Conservation (phyloP, 2,113 vertebrate species). For the Varanus salvator region DNA sequence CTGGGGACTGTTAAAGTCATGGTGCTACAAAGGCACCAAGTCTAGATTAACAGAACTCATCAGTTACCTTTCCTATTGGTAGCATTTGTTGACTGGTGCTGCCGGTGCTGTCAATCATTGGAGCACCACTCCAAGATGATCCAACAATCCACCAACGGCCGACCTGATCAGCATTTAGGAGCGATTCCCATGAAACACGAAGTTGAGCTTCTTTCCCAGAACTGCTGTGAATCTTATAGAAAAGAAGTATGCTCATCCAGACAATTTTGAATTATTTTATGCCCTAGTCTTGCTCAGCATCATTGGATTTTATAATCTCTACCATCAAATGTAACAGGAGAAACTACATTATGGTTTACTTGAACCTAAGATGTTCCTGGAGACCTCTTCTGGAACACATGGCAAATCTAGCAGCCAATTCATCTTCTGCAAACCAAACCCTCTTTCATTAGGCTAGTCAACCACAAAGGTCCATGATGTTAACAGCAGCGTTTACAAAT, state of each 20-base stretch:
- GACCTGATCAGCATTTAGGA: conserved; percentile 87
- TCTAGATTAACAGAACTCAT: not conserved
- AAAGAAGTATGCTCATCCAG: not conserved
- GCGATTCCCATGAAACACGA: conserved; percentile 88
- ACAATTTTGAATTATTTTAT: not conserved
- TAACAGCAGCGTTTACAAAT: not conserved
- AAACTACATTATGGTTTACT: not conserved
- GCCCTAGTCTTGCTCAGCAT: not conserved
- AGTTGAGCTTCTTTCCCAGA: conserved; percentile 86
- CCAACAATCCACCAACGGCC: conserved; percentile 99
- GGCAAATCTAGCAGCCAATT: not conserved
- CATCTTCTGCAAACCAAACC: not conserved
- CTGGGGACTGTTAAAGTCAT: not conserved
- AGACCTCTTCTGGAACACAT: not conserved
- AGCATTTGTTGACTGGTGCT: conserved; percentile 60
- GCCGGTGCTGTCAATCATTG: conserved; percentile 83
- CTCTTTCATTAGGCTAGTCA: not conserved
- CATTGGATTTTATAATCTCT: accelerated
- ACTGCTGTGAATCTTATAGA: conserved; percentile 79
- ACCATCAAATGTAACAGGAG: not conserved
- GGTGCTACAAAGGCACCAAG: not conserved
- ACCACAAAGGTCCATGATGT: not conserved
- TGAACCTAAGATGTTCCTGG: not conserved
- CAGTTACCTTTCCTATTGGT: conserved; percentile 82
- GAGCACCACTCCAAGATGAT: conserved; percentile 92